Percentiles rank a stretch among this genome's conserved stretches.
These are phyloP conservation scores for Aegithalos caudatus DNA, from an alignment of 2,113 vertebrate species.

Conservation along the genomic window DNA sequence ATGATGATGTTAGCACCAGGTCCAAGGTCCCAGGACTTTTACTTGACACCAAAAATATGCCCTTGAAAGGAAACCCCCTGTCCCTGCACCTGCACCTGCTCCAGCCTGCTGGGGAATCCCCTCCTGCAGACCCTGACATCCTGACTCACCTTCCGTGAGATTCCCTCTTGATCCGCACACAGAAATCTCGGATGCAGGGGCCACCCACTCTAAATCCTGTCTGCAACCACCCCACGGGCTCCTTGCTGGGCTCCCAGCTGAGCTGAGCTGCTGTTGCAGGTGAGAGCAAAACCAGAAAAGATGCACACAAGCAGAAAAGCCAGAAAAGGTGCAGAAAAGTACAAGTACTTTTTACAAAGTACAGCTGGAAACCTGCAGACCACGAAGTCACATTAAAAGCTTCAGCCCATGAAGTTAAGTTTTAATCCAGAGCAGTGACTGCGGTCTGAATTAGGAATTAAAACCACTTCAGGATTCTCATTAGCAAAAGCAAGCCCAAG, in stretches of 20 bases:
- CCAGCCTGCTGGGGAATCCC: not conserved
- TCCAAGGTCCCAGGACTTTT: not conserved
- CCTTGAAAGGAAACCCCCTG: not conserved
- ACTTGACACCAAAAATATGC: not conserved
- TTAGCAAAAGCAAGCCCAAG: not conserved
- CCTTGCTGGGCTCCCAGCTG: not conserved
- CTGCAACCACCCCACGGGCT: fast-evolving
- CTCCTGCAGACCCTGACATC: not conserved
- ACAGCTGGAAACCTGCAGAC: not conserved
- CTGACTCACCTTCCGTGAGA: fast-evolving
- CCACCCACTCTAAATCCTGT: no score
- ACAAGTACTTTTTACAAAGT: no score
- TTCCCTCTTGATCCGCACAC: not conserved
- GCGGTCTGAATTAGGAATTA: not conserved
- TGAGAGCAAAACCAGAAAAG: not conserved
- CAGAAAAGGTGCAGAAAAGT: no score
- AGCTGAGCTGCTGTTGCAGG: not conserved
- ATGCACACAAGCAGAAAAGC: no score
- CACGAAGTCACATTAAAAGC: not conserved
- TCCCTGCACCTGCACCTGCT: not conserved
- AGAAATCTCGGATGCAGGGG: not conserved
- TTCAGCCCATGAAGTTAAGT: not conserved
- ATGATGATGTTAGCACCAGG: fast-evolving
- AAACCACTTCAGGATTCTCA: not conserved
- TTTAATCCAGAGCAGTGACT: not conserved